Conservation (phyloP, 2,888 invertebrate genomes). For the Allolobophora icterica region DNA sequence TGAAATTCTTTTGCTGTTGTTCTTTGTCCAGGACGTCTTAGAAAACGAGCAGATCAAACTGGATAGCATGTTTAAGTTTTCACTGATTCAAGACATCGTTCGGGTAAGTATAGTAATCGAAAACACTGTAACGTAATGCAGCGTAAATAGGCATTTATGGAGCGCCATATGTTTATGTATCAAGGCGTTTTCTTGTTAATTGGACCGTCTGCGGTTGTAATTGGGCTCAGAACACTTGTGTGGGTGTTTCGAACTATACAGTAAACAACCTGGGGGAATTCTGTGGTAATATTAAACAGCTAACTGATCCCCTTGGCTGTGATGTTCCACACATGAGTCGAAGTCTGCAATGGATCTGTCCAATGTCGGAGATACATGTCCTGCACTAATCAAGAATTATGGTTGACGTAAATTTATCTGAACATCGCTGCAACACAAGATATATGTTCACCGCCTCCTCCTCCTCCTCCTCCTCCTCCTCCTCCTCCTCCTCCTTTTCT, state of each 20-base stretch:
- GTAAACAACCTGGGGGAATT: not conserved
- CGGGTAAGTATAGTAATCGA: constrained; percentile 69
- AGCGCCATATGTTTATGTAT: not conserved
- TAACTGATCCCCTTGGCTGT: not conserved
- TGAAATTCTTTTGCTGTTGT: not conserved
- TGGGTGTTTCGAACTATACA: too few relatives aligned
- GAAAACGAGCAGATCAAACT: constrained; percentile 89
- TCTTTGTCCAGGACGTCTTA: constrained; percentile 68
- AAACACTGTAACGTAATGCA: not conserved
- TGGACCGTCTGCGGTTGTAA: not conserved
- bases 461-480: too few relatives aligned
- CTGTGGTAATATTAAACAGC: not conserved
- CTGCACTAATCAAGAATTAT: not conserved
- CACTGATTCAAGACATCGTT: constrained; percentile 91
- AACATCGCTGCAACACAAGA: not conserved
- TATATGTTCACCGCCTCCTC: not conserved
- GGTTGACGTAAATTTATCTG: not conserved
- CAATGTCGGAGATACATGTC: not conserved
- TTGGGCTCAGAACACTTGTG: not conserved
- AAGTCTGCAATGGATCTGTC: not conserved
- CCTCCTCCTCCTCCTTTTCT: too few relatives aligned
- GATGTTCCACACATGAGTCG: not conserved
- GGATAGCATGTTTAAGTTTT: constrained; percentile 91
- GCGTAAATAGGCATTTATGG: not conserved
- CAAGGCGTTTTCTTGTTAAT: not conserved